A percentile compares a stretch with the other conserved stretches of the same genome.
Evolutionary conservation across 2,113 vertebrate genomes (phyloP).

Genomic region (Microtus pennsylvanicus): DNA sequence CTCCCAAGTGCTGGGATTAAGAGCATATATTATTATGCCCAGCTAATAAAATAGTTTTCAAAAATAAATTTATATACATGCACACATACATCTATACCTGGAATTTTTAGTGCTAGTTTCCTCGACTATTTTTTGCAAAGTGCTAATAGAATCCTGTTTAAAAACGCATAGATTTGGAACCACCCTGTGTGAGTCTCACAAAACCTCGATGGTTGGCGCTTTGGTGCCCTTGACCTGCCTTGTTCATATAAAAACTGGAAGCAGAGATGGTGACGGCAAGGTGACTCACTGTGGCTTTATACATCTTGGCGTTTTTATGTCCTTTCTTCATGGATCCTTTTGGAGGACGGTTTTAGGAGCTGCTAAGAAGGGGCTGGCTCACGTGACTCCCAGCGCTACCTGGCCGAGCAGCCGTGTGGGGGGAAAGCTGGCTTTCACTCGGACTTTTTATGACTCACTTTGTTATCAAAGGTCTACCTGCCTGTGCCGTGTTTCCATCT

Average conservation of each 20-base stretch:
- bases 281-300: background rate
- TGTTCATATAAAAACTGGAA: background rate
- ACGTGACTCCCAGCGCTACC: background rate
- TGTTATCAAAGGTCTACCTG: slow-evolving; percentile 36
- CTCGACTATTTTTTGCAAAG: background rate
- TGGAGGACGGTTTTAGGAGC: slow-evolving; percentile 6
- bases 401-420: background rate
- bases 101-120: background rate
- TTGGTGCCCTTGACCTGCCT: background rate
- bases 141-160: background rate
- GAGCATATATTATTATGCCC: too few species aligned
- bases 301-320: background rate
- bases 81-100: background rate
- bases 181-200: background rate
- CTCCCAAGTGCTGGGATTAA: background rate
- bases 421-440: background rate
- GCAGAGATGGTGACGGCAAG: background rate
- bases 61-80: background rate
- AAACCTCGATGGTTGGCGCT: background rate
- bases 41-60: background rate
- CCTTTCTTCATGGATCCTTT: background rate
- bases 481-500: slow-evolving; percentile 3
- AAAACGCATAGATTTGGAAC: background rate
- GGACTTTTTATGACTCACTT: slow-evolving; percentile 66
- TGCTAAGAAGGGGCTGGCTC: background rate